phyloP scores from a whole-genome alignment of 2,888 invertebrate species.

The Choristoneura rosaceana region DNA sequence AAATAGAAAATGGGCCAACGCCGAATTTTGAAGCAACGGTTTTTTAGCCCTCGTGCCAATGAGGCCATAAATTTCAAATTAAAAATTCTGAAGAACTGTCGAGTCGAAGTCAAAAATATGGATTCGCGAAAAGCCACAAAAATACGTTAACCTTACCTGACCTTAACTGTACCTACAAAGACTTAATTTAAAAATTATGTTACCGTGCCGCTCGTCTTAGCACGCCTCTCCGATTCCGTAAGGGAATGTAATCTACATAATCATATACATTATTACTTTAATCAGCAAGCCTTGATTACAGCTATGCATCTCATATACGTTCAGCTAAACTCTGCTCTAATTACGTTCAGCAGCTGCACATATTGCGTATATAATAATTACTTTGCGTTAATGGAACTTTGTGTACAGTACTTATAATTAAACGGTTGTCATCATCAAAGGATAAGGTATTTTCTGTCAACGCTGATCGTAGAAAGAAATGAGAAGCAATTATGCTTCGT shows the following conservation, averaged over 20 bases:
- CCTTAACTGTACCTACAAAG: too few species aligned
- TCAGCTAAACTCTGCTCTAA: slow-evolving; percentile 8
- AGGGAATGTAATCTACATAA: slow-evolving; percentile 9
- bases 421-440: background rate
- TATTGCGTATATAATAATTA: slow-evolving; percentile 17
- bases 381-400: slow-evolving; percentile 15
- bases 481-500: background rate
- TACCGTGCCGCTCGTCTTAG: background rate
- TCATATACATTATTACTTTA: slow-evolving; percentile 9
- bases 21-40: too few species aligned
- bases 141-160: too few species aligned
- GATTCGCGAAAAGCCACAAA: too few species aligned
- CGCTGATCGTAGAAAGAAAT: background rate
- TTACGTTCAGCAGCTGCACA: slow-evolving; percentile 12
- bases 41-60: too few species aligned
- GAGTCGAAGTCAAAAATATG: too few species aligned
- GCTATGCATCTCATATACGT: slow-evolving; percentile 10
- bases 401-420: background rate
- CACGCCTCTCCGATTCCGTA: background rate
- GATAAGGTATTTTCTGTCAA: background rate
- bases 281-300: slow-evolving; percentile 21
- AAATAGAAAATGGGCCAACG: too few species aligned
- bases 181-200: background rate
- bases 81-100: too few species aligned
- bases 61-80: too few species aligned